A percentile compares a stretch with the other conserved stretches of the same genome.
phyloP scores from a whole-genome alignment of 2,888 invertebrate species.

The Arenicola marina region DNA sequence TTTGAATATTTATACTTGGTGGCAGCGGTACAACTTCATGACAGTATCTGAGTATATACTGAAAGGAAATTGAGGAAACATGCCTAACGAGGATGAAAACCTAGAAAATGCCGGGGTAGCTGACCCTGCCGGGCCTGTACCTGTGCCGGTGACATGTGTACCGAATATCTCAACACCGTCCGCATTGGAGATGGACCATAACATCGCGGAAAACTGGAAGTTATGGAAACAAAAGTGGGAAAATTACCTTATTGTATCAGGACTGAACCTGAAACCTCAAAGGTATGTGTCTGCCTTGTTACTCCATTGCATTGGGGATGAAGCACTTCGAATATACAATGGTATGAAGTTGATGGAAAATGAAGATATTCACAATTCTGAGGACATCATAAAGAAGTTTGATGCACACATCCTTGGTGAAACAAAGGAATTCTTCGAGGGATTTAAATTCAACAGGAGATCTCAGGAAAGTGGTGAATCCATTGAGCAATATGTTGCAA shows the following conservation, averaged over 20 bases:
- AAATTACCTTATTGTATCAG: background rate
- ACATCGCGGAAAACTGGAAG: slow-evolving; percentile 11
- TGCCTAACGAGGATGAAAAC: no score
- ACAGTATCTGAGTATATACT: no score
- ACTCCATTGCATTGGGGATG: slow-evolving; percentile 1
- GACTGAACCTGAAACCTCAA: background rate
- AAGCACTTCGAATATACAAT: slow-evolving; percentile 5
- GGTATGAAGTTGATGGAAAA: background rate
- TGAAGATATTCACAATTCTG: background rate
- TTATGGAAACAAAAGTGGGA: background rate
- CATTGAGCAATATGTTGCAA: slow-evolving; percentile 2
- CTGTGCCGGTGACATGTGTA: no score
- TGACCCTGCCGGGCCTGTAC: no score
- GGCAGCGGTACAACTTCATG: no score
- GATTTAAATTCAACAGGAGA: background rate
- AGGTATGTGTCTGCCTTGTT: background rate
- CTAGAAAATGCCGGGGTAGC: no score
- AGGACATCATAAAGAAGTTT: slow-evolving; percentile 1
- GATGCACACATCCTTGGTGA: background rate
- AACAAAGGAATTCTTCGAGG: slow-evolving; percentile 2
- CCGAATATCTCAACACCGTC: no score
- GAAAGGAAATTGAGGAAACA: no score
- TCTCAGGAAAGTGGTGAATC: background rate
- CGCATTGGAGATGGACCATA: no score
- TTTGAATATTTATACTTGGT: no score